These are phyloP conservation scores for Nannoperca australis DNA, from an alignment of 2,797 vertebrate species.

Conservation along the genomic window DNA sequence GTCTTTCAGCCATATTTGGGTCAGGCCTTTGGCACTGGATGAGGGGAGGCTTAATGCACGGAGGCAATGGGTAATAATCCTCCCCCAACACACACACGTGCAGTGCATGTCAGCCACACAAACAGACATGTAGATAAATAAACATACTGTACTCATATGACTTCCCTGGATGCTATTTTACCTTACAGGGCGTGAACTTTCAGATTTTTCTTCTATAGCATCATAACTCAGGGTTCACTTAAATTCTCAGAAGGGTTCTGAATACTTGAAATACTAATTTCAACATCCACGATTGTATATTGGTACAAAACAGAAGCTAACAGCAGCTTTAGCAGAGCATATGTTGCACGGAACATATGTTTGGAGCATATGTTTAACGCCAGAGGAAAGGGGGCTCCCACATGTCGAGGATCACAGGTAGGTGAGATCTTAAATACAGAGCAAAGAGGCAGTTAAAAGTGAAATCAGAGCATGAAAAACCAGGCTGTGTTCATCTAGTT, in stretches of 20 bases:
- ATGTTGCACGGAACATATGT: slow-evolving; percentile 68
- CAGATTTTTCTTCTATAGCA: slow-evolving; percentile 46
- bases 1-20: slow-evolving; percentile 99
- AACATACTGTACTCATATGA: slow-evolving; percentile 36
- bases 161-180: slow-evolving; percentile 53
- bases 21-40: slow-evolving; percentile 91
- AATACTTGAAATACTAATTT: slow-evolving; percentile 40
- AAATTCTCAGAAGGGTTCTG: slow-evolving; percentile 50
- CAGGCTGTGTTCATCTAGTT: background rate
- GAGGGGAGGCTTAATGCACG: slow-evolving; percentile 87
- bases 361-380: slow-evolving; percentile 70
- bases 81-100: slow-evolving; percentile 46
- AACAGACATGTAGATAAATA: slow-evolving; percentile 37
- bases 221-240: slow-evolving; percentile 44
- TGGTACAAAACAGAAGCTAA: slow-evolving; percentile 41
- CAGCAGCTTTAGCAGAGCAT: slow-evolving; percentile 51
- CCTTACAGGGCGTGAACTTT: slow-evolving; percentile 59
- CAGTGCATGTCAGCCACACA: slow-evolving; percentile 27
- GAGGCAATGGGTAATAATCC: slow-evolving; percentile 85
- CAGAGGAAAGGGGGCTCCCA: slow-evolving; percentile 61
- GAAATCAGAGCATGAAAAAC: slow-evolving; percentile 28
- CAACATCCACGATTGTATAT: slow-evolving; percentile 15
- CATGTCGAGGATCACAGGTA: slow-evolving; percentile 71
- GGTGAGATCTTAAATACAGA: slow-evolving; percentile 38
- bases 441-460: slow-evolving; percentile 6